Evolutionary conservation across 92 coral and sea anemone species (phyloP).

Genomic region (Zoanthus solanderi): DNA sequence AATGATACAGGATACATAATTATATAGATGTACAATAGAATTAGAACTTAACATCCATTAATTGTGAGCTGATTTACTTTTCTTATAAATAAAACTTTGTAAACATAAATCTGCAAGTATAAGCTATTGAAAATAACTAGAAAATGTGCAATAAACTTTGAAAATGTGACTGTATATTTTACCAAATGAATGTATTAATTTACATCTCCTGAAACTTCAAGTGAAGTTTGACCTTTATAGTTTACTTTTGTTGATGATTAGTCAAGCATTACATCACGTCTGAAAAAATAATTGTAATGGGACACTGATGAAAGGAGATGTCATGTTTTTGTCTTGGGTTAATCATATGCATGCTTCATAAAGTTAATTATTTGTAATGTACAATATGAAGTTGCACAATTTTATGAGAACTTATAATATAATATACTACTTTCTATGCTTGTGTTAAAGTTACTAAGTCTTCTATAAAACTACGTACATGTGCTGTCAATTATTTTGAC

Average conservation of each 20-base stretch:
- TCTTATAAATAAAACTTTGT: no score
- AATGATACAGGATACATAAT: no score
- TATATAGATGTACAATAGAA: no score
- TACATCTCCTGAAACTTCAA: background rate
- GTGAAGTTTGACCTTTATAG: background rate
- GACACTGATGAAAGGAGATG: background rate
- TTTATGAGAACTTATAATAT: background rate
- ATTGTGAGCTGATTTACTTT: no score
- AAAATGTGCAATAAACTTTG: background rate
- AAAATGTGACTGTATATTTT: background rate
- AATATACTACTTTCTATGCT: background rate
- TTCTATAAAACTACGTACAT: no score
- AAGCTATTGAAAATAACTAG: background rate
- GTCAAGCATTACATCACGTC: background rate
- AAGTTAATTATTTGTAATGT: background rate
- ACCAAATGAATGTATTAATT: no score
- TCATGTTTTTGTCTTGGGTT: background rate
- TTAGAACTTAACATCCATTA: no score
- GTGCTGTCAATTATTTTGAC: background rate
- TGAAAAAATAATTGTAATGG: conserved; percentile 2
- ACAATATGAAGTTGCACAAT: background rate
- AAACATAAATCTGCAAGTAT: no score
- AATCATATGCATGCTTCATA: background rate
- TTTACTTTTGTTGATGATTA: conserved; percentile 21
- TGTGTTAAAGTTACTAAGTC: background rate